Conservation (phyloP, 2,797 vertebrate species). For the Orestias chungarensis region DNA sequence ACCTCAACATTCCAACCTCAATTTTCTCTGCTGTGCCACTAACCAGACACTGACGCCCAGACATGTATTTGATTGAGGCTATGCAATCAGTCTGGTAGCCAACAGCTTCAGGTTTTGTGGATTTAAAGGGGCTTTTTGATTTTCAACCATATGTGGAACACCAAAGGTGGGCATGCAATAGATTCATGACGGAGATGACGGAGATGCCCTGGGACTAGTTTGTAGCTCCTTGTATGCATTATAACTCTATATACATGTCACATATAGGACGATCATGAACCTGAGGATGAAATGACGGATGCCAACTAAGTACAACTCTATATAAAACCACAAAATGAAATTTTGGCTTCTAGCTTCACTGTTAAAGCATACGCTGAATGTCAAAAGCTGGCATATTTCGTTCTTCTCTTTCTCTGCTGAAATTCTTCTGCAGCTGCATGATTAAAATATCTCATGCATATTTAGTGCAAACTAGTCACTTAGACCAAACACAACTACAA, state of each 20-base stretch:
- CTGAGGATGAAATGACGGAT: slow-evolving; percentile 37
- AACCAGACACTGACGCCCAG: slow-evolving; percentile 51
- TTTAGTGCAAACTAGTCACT: slow-evolving; percentile 45
- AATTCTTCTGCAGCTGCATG: slow-evolving; percentile 35
- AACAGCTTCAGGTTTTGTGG: slow-evolving; percentile 36
- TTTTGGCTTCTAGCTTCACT: slow-evolving; percentile 37
- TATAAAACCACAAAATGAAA: slow-evolving; percentile 36
- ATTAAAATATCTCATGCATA: slow-evolving; percentile 55
- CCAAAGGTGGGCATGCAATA: slow-evolving; percentile 31
- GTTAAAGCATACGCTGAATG: slow-evolving; percentile 31
- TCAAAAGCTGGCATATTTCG: slow-evolving; percentile 19
- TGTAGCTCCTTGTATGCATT: slow-evolving; percentile 20
- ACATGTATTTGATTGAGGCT: slow-evolving; percentile 49
- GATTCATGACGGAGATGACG: slow-evolving; percentile 47
- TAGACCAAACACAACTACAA: slow-evolving; percentile 34
- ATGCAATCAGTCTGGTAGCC: slow-evolving; percentile 51
- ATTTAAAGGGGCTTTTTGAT: slow-evolving; percentile 60
- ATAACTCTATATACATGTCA: slow-evolving; percentile 14
- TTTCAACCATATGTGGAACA: slow-evolving; percentile 46
- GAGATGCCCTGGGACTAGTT: slow-evolving; percentile 14
- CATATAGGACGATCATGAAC: slow-evolving; percentile 41
- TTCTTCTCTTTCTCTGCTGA: slow-evolving; percentile 11
- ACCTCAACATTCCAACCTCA: slow-evolving; percentile 73
- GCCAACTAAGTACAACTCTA: slow-evolving; percentile 32
- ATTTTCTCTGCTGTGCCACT: slow-evolving; percentile 52